Base-by-base conservation (phyloP, 1,140 invertebrate species). In the Neodiprion lecontei region DNA sequence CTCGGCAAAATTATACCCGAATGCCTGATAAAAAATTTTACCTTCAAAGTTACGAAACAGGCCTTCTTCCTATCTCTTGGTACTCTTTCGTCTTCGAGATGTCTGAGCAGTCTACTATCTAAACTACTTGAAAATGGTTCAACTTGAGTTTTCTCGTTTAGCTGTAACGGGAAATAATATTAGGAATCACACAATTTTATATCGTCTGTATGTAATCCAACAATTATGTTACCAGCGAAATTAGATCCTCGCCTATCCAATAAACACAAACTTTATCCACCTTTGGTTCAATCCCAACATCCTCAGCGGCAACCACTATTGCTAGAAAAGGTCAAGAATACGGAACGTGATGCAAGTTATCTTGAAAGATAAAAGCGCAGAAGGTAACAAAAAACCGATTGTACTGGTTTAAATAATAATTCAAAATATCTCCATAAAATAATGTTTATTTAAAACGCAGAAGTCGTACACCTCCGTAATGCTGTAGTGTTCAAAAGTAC, bases 181-280 rank as follows among this genome's bases (percentile, higher is more conserved):
- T 40, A 5, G 1, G 28, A 40, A 40, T 40, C 1, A 5, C 1
- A 40, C 0, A 40, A 40, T 40, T 40, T 40, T 5, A 5, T 40
- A 40, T 40, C 1, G 2, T 40, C 28, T 40, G 28, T 40, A 40
- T 40, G 28, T 40, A 40, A 40, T 40, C 28, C 28, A 40, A 40
- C 28, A 40, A 40, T 40, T 40, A 3, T 40, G 4, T 69, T 69
- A 69, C 67, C 67, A 23, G 14, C 10, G 67, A 69, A 69, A 69
- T 69, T 7, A 21, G 67, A 12, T 21, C 17, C 67, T 84, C 83
- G 69, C 80, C 82, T 14, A 86, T 78, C 85, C 85, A 86, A 73
- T 76, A 81, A 21, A 87, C 82, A 81, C 84, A 87, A 8, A 82
- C 72, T 53, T 81, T 81, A 21, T 77, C 79, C 17, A 77, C 17